Conservation (phyloP, 2,888 invertebrate species). For the Caenorhabditis sp. region DNA sequence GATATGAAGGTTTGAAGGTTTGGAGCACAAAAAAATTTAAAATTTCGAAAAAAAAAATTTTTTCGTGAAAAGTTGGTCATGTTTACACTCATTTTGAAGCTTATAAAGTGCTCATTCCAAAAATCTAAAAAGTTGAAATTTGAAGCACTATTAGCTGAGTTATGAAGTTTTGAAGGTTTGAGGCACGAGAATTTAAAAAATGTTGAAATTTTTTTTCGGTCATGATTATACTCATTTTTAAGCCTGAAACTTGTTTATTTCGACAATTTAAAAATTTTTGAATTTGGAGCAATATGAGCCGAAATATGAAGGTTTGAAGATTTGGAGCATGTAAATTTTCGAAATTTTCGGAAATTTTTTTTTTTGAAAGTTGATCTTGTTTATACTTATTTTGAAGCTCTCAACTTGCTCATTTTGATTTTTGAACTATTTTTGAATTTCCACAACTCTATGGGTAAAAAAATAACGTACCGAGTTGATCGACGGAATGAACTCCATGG, state of each 20-base stretch:
- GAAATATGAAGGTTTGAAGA: neutral
- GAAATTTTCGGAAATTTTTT: neutral
- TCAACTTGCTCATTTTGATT: neutral
- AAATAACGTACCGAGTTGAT: slow-evolving; percentile 43
- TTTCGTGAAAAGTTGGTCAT: neutral
- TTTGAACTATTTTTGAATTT: too few relatives aligned
- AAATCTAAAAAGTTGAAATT: neutral
- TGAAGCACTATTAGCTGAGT: neutral
- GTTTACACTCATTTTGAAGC: neutral
- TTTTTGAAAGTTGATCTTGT: slow-evolving; percentile 2
- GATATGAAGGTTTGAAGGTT: neutral
- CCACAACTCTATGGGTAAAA: neutral
- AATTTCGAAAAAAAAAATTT: slow-evolving; percentile 2
- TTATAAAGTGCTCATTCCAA: neutral
- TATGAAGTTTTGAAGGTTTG: neutral
- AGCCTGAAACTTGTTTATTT: neutral
- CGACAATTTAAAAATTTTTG: neutral
- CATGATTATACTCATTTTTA: neutral
- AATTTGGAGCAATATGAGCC: neutral
- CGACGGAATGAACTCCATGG: slow-evolving; percentile 69
- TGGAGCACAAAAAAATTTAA: neutral
- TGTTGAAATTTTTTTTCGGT: neutral
- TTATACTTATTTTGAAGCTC: slow-evolving; percentile 7
- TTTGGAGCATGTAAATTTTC: neutral
- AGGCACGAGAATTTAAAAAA: too few relatives aligned